Percentiles rank a stretch among this genome's conserved stretches.
Conservation (phyloP, 2,113 vertebrate species). For the Halcyon malimbica region DNA sequence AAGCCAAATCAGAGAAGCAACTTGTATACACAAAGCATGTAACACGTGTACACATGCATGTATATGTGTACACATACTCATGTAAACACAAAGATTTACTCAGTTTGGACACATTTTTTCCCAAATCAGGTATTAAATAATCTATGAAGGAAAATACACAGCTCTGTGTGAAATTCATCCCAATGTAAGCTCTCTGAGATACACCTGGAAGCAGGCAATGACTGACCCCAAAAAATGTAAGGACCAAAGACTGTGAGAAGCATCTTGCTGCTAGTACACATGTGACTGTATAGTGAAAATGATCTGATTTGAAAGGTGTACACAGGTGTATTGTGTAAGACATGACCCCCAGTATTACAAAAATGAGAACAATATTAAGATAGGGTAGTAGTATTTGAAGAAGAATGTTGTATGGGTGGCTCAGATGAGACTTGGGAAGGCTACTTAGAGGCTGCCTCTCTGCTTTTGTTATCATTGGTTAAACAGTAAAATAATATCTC, state of each 20-base stretch:
- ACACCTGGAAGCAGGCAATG: background rate
- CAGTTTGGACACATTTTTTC: background rate
- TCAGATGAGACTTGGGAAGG: background rate
- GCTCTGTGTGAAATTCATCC: background rate
- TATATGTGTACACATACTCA: background rate
- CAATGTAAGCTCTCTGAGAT: background rate
- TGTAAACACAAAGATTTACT: background rate
- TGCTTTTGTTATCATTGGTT: background rate
- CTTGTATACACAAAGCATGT: background rate
- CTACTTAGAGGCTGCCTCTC: background rate
- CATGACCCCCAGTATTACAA: background rate
- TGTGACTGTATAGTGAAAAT: background rate
- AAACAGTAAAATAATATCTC: background rate
- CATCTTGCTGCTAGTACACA: background rate
- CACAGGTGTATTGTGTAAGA: background rate
- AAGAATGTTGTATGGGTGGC: background rate
- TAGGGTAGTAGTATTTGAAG: background rate
- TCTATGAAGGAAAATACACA: background rate
- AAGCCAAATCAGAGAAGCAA: background rate
- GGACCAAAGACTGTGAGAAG: background rate
- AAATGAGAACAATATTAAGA: background rate
- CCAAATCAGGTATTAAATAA: background rate
- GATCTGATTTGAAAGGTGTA: background rate
- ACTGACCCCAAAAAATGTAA: background rate
- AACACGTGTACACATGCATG: rapidly evolving